Evolutionary conservation across 2,113 vertebrate genomes (phyloP).

Genomic region (Parotia lawesii): DNA sequence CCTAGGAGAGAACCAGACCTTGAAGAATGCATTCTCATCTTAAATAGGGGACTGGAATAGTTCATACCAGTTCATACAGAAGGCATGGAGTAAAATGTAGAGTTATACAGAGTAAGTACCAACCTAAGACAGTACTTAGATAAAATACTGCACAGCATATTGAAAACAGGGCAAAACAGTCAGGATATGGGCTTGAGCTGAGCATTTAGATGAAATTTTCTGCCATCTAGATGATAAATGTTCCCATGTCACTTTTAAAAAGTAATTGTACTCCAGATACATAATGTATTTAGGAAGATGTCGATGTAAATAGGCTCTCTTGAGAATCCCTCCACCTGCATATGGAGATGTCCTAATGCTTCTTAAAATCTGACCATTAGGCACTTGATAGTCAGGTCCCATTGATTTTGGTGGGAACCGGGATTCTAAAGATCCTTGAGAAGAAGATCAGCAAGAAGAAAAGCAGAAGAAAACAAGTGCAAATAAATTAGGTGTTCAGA

Average conservation of each 20-base stretch:
- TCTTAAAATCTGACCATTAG: background rate
- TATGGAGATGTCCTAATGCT: background rate
- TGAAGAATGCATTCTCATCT: background rate
- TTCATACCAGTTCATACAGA: background rate
- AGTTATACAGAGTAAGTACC: background rate
- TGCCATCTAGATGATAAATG: background rate
- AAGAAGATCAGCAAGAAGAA: background rate
- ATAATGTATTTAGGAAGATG: background rate
- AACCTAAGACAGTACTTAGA: background rate
- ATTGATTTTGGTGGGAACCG: background rate
- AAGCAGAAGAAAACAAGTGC: background rate
- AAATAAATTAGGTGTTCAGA: background rate
- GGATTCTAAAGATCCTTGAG: background rate
- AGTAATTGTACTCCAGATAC: background rate
- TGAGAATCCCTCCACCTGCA: background rate
- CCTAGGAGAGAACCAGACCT: background rate
- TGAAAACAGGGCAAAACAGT: background rate
- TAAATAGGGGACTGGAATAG: background rate
- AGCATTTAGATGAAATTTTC: background rate
- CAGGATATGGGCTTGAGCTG: background rate
- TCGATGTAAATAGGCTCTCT: background rate
- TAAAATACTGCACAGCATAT: background rate
- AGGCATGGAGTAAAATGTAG: background rate
- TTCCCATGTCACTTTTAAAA: background rate
- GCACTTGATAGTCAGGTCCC: background rate